Evolutionary conservation across 2,888 invertebrate genomes (phyloP), one percentile per base, ranked within the genome.

Genomic region (Amiota communis): DNA sequence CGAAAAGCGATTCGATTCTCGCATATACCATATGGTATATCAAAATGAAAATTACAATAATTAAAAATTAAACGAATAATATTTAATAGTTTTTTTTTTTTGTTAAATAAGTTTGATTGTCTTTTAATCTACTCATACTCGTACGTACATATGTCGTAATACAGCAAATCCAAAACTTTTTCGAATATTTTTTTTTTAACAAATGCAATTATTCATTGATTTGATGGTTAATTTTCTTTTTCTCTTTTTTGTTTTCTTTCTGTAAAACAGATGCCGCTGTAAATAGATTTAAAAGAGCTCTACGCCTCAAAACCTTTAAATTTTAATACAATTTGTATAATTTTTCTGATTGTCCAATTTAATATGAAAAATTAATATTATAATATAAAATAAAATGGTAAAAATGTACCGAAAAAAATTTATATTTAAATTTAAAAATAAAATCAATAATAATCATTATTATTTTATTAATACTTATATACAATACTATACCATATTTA

Each of bases 231-330:
- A 47, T 47, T 46, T 48, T 47, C 17, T 46, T 47, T 71, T 63
- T 49, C 17, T 71, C 49, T 71, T 13, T 47, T 69, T 53, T 70
- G n/a, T n/a, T 70, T 47, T 59, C 46, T 68, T 70, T 70, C 48
- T 67, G 74, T 72, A 68, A 51, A 70, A 72, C 75, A 63, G 72
- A 74, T 72, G 64, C 69, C 61, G 74, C 46, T 74, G 74, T 74
- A 72, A 49, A 70, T 74, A 76, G 71, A 71, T 71, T 72, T 57
- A 74, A 74, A 64, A 67, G 68, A 72, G 57, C 72, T 72, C 70
- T 64, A 10, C 36, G 36, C 36, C 71, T 71, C 20, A 76, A 74
- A 65, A 51, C 72, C 17, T 73, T 75, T 36, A 75, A 73, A 15
- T 73, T 73, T 75, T 73, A 75, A 36, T 36, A 36, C 36, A 6